Conservation (phyloP, 1,140 invertebrate genomes). For the Papilio polyxenes region DNA sequence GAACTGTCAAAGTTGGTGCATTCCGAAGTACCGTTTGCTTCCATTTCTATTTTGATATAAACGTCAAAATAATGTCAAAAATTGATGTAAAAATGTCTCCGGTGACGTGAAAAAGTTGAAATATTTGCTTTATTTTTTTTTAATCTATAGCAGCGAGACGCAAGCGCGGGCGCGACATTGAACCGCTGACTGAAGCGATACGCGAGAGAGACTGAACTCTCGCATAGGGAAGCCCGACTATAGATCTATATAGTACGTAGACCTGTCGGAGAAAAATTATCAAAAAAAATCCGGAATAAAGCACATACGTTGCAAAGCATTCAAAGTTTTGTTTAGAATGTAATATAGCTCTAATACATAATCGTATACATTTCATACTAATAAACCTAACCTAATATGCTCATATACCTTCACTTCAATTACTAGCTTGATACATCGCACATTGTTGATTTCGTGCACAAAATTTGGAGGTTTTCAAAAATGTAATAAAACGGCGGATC, state of each 20-base stretch:
- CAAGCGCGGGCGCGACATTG: conserved; percentile 27
- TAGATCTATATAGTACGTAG: conserved; percentile 14
- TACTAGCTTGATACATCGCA: too few relatives aligned
- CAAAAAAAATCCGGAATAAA: background rate
- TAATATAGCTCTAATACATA: too few relatives aligned
- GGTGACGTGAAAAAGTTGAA: background rate
- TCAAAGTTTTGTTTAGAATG: background rate
- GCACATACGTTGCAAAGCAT: background rate
- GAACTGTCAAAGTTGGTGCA: background rate
- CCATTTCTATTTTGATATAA: conserved; percentile 27
- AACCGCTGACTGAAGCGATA: conserved; percentile 33
- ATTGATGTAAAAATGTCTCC: background rate
- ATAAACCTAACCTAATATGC: too few relatives aligned
- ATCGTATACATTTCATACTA: too few relatives aligned
- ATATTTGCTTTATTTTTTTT: background rate
- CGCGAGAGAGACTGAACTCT: background rate
- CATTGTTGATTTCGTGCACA: too few relatives aligned
- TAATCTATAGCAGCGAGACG: background rate
- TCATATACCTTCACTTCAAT: too few relatives aligned
- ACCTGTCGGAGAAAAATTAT: conserved; percentile 1
- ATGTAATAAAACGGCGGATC: background rate
- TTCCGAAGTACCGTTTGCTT: conserved; percentile 19
- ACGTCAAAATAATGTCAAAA: conserved; percentile 24
- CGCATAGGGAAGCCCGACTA: background rate
- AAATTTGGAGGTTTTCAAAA: background rate